Evolutionary conservation across 2,888 invertebrate species (phyloP), one percentile per base, ranked within the genome.

Genomic region (Morpho achilles): DNA sequence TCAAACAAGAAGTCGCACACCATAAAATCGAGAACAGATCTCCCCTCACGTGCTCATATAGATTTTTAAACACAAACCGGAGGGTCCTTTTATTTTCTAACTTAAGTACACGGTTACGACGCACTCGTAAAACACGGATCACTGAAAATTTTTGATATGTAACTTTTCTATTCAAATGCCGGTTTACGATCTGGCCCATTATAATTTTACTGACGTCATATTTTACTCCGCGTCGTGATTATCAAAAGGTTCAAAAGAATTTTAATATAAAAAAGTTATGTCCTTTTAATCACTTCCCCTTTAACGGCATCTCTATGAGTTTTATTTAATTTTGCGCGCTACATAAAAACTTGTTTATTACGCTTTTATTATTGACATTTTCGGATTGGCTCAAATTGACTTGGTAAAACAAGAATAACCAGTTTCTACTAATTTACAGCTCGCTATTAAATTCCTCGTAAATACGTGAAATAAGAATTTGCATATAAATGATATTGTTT

Each of bases 131-230:
- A 90, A 83, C 80, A 88, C 87, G 89, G 89, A 88, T 90, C 88
- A 87, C 80, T 88, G 90, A 87, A 86, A 87, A 87, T 89, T 89
- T 90, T 90, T 89, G 90, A 90, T 89, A 89, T 88, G 90, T 89
- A 83, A 89, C 88, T 84, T 82, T 87, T 80, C 87, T 88, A 90
- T 90, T 90, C 90, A 90, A 90, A 90, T 87, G 82, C 70, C 68
- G 75, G 73, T 87, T 90, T 88, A 89, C 86, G 89, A 87, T 76
- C 72, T 71, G 71, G 73, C 75, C 84, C 83, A 85, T 89, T 88
- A 89, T 84, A 83, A 87, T 87, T 88, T 89, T 88, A 88, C 82
- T 83, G 85, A 79, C 79, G 75, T 85, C 84, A 81, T 87, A 88
- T 87, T 86, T 88, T 81, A 80, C 79, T 72, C 78, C 79, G 75